Evolutionary conservation across 2,888 invertebrate genomes (phyloP).

Genomic region (Sphinx pinastri): DNA sequence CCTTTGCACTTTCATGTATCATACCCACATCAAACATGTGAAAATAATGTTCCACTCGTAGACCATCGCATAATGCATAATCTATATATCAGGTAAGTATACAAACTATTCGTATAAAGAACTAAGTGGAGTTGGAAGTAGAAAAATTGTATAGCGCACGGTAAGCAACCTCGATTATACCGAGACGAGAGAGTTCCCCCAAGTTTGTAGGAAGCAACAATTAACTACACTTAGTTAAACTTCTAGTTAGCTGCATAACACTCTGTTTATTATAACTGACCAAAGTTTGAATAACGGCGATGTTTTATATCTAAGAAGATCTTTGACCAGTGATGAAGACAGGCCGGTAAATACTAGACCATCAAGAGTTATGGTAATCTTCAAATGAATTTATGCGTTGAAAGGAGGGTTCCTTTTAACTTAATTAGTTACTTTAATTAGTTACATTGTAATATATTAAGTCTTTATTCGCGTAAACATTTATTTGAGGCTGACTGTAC

Average conservation of each 20-base stretch:
- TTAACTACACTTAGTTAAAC: slow-evolving; percentile 44
- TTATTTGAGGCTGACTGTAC: too few species aligned
- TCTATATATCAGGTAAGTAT: too few species aligned
- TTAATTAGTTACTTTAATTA: too few species aligned
- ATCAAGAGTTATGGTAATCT: too few species aligned
- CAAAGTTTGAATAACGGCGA: neutral
- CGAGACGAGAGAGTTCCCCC: slow-evolving; percentile 26
- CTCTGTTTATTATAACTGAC: slow-evolving; percentile 17
- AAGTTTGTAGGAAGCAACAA: slow-evolving; percentile 45
- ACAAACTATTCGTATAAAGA: neutral
- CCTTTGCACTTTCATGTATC: too few species aligned
- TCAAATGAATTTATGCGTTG: too few species aligned
- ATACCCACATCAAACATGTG: too few species aligned
- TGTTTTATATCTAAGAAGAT: neutral
- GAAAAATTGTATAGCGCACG: neutral
- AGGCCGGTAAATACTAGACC: too few species aligned
- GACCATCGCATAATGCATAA: neutral
- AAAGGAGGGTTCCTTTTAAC: too few species aligned
- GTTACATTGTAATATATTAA: too few species aligned
- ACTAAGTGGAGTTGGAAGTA: neutral
- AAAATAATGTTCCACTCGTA: neutral
- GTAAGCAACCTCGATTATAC: slow-evolving; percentile 5
- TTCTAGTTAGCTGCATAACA: slow-evolving; percentile 36
- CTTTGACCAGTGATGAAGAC: neutral
- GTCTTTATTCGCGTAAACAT: too few species aligned